phyloP scores from a whole-genome alignment of 2,888 invertebrate species.

The Campopleginae sp. region DNA sequence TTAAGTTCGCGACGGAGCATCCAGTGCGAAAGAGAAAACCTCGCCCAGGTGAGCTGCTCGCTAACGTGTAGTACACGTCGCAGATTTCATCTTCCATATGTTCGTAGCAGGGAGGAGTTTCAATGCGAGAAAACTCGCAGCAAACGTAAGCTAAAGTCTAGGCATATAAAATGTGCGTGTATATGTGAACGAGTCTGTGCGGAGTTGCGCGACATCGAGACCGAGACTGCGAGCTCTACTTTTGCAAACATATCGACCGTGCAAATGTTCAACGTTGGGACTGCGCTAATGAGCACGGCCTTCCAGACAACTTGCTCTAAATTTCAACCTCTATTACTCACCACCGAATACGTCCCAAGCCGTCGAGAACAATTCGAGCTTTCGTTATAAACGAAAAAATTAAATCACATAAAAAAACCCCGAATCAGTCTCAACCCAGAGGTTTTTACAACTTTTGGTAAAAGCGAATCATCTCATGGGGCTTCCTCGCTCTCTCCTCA shows the following conservation, averaged over 20 bases:
- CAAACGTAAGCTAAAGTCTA: constrained; percentile 7
- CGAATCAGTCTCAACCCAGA: too few species aligned
- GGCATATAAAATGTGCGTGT: constrained; percentile 36
- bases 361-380: neutral
- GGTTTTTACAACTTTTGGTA: too few species aligned
- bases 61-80: neutral
- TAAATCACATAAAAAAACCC: neutral
- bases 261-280: neutral
- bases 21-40: constrained; percentile 21
- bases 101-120: neutral
- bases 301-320: neutral
- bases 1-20: constrained; percentile 42
- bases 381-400: neutral
- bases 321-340: neutral
- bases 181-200: neutral
- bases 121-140: neutral
- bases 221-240: neutral
- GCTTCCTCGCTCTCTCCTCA: too few species aligned
- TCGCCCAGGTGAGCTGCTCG: constrained; percentile 3
- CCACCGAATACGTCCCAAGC: neutral
- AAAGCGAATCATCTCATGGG: too few species aligned
- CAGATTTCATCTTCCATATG: neutral
- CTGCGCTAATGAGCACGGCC: constrained; percentile 45
- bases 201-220: neutral
- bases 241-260: constrained; percentile 8